Evolutionary conservation across 2,797 vertebrate species (phyloP).

Genomic region (Lates japonicus): DNA sequence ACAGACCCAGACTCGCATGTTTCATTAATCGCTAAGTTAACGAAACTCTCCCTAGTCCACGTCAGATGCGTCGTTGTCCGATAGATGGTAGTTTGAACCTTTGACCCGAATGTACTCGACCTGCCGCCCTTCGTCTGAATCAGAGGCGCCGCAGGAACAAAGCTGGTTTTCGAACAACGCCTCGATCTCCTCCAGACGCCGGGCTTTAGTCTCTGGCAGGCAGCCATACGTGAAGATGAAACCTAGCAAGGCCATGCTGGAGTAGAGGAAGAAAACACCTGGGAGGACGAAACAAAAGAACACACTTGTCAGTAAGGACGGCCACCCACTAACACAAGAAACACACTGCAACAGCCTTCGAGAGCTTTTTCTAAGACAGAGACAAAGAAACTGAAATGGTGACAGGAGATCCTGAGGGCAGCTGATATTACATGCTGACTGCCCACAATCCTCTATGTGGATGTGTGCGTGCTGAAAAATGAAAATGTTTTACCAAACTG

Average conservation of each 20-base stretch:
- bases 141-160: slow-evolving; percentile 93
- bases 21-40: slow-evolving; percentile 13
- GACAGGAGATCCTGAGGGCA: slow-evolving; percentile 19
- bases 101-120: slow-evolving; percentile 99
- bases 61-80: slow-evolving; percentile 98
- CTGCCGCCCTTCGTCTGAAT: slow-evolving; percentile 96
- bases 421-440: slow-evolving; percentile 9
- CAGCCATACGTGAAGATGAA: slow-evolving; percentile 95
- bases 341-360: not conserved
- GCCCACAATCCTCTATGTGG: slow-evolving; percentile 8
- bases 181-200: slow-evolving; percentile 97
- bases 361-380: slow-evolving; percentile 10
- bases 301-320: slow-evolving; percentile 4
- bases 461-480: slow-evolving; percentile 1
- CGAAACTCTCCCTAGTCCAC: slow-evolving; percentile 88
- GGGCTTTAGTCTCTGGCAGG: slow-evolving; percentile 97
- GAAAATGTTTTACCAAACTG: slow-evolving; percentile 15
- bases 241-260: slow-evolving; percentile 91
- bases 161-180: slow-evolving; percentile 94
- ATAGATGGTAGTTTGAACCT: slow-evolving; percentile 99
- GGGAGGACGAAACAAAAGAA: slow-evolving; percentile 49
- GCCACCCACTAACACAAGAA: slow-evolving; percentile 18
- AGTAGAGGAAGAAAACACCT: slow-evolving; percentile 98
- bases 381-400: not conserved
- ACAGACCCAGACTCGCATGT: slow-evolving; percentile 36